Percentiles rank a stretch among this genome's conserved stretches.
Evolutionary conservation across 2,113 vertebrate genomes (phyloP).

Genomic region (Phyllostomus discolor): DNA sequence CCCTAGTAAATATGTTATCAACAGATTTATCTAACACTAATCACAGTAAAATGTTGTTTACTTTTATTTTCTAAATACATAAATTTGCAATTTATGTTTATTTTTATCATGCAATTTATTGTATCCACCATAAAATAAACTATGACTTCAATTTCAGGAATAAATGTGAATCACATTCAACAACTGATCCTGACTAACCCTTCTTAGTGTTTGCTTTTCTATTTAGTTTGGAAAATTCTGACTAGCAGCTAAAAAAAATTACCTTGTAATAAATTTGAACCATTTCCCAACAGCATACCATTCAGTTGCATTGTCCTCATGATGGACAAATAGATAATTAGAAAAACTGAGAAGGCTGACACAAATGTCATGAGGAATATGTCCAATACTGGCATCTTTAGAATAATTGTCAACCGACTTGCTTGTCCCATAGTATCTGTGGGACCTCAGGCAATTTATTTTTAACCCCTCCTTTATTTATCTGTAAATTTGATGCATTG

Average conservation of each 20-base stretch:
- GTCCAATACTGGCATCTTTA: not conserved
- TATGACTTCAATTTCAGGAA: not conserved
- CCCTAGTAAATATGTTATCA: not conserved
- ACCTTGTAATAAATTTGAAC: not conserved
- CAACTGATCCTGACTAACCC: not conserved
- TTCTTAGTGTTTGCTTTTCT: not conserved
- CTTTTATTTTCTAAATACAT: slow-evolving; percentile 39
- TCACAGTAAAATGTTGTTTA: not conserved
- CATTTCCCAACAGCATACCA: not conserved
- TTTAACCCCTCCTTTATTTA: not conserved
- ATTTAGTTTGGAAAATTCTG: slow-evolving; percentile 4
- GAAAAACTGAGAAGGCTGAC: slow-evolving; percentile 4
- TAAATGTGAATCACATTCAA: not conserved
- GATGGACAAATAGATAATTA: slow-evolving; percentile 13
- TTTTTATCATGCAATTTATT: not conserved
- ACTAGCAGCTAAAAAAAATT: not conserved
- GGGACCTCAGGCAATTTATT: not conserved
- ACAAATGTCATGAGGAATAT: not conserved
- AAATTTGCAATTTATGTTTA: not conserved
- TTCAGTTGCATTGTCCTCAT: not conserved
- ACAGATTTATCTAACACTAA: not conserved
- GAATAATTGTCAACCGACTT: not conserved
- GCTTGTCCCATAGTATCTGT: not conserved
- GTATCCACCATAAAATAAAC: slow-evolving; percentile 14
- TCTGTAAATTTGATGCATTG: not conserved